Conservation (phyloP, 2,888 invertebrate genomes). For the Mythimna ferrago region DNA sequence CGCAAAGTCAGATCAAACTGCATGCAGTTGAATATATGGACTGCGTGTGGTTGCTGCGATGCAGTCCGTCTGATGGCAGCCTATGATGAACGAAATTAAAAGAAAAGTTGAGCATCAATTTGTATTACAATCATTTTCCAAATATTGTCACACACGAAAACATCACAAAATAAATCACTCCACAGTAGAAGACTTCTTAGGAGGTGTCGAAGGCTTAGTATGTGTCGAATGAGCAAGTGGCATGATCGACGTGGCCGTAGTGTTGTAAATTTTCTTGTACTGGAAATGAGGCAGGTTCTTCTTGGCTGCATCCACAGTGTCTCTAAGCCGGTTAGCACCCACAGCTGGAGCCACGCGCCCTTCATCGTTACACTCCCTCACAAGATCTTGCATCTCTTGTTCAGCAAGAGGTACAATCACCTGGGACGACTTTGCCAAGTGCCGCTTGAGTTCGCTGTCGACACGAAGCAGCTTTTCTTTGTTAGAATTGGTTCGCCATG, state of each 20-base stretch:
- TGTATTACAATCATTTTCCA: conserved; percentile 13
- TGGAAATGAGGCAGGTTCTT: conserved; percentile 83
- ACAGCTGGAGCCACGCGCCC: conserved; percentile 63
- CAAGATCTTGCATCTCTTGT: conserved; percentile 76
- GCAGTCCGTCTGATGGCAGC: too few species aligned
- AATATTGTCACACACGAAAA: background rate
- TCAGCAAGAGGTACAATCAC: conserved; percentile 76
- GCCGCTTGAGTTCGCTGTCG: conserved; percentile 81
- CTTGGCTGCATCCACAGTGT: conserved; percentile 82
- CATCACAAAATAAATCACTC: conserved; percentile 23
- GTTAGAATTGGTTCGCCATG: conserved; percentile 83
- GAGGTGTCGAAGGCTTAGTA: background rate
- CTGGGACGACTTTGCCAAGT: conserved; percentile 75
- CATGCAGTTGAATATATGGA: too few species aligned
- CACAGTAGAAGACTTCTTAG: conserved; percentile 22
- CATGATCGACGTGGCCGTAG: conserved; percentile 81
- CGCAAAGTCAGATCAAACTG: too few species aligned
- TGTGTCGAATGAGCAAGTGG: conserved; percentile 71
- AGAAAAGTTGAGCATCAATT: conserved; percentile 3
- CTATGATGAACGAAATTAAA: conserved; percentile 6
- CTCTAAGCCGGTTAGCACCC: conserved; percentile 71
- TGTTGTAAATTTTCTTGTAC: conserved; percentile 79
- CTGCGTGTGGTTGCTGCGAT: too few species aligned
- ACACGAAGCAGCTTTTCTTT: conserved; percentile 83
- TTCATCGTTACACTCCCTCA: conserved; percentile 77